These are phyloP conservation scores for Cotesia chilonis DNA, from an alignment of 1,140 invertebrate species.

Conservation along the genomic window DNA sequence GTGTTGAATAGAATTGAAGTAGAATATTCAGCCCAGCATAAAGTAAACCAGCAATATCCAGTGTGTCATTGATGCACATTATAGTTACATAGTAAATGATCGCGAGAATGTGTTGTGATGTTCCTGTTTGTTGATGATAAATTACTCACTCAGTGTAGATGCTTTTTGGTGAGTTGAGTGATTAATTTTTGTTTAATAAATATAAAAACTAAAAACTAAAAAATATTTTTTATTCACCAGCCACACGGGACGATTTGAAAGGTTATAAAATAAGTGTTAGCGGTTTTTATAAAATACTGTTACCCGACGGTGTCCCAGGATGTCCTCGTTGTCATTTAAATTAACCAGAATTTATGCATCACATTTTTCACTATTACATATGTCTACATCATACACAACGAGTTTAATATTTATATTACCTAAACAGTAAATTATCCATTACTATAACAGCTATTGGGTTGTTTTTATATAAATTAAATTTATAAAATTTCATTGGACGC, in stretches of 20 bases:
- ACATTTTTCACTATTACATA: slow-evolving; percentile 1
- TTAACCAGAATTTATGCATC: slow-evolving; percentile 22
- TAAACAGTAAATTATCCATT: neutral
- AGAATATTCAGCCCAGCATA: too few relatives aligned
- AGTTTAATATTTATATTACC: neutral
- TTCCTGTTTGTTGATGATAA: slow-evolving; percentile 49
- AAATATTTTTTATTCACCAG: too few relatives aligned
- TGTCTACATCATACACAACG: neutral
- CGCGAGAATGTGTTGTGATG: slow-evolving; percentile 46
- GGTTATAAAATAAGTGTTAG: slow-evolving; percentile 10
- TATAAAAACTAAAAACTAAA: neutral
- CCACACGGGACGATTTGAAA: neutral
- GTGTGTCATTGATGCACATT: slow-evolving; percentile 6
- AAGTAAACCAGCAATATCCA: too few relatives aligned
- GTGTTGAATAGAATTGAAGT: too few relatives aligned
- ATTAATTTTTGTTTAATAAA: neutral
- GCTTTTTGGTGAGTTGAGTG: slow-evolving; percentile 51
- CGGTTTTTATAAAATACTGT: slow-evolving; percentile 26
- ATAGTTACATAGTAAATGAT: slow-evolving; percentile 35
- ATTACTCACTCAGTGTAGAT: slow-evolving; percentile 50
- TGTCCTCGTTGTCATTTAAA: slow-evolving; percentile 27
- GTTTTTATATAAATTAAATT: slow-evolving; percentile 13
- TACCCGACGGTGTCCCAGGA: slow-evolving; percentile 12
- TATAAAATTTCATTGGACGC: slow-evolving; percentile 30
- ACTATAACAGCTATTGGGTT: neutral